Base-by-base conservation (phyloP, 2,113 vertebrate genomes). In the Steatornis caripensis region DNA sequence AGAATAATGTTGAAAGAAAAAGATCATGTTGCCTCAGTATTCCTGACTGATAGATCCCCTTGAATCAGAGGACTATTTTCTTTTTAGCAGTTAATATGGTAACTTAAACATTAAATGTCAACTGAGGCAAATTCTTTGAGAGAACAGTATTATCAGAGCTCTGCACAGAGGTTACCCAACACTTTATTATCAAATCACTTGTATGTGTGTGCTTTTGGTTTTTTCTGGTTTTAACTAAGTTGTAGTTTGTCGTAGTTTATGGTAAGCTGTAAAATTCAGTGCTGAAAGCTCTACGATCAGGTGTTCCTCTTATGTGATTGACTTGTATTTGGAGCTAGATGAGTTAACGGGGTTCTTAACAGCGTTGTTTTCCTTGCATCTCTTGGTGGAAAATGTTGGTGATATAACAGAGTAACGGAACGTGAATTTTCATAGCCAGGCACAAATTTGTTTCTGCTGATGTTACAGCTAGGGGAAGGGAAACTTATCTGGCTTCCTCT, bases 11-110 rank as follows among this genome's bases (percentile, higher is more conserved):
- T 68, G n/a, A 43, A 49, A 81, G 16, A 16, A 60, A 34, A 84
- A 80, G 34, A 21, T 7, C 0, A 0, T 0, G 36, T 49, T 58
- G 15, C 32, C 12, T 82, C 36, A 9, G 3, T 61, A 20, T 79
- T 65, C 21, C 12, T 49, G 15, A 22, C 20, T 79, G 24, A 27
- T 55, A 18, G 4, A 19, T 57, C 22, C 8, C 41, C 46, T 66
- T 53, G 18, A 45, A 76, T 41, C 6, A 21, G 39, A 53, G 32
- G 12, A 30, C 8, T 48, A 0, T 77, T 77, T 89, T 69, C 30
- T 58, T 91, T 75, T 86, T 75, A 60, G 45, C n/a, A 49, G 45
- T 70, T 74, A 65, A 8, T 78, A 54, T 6, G 19, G 4, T 36
- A 12, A 21, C 61, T 74, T 64, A 51, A 61, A 24, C 68, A 43